A percentile compares a stretch with the other conserved stretches of the same genome.
These are phyloP conservation scores for Petrocephalus sullivani DNA, from an alignment of 2,797 vertebrate genomes.

Conservation along the genomic window DNA sequence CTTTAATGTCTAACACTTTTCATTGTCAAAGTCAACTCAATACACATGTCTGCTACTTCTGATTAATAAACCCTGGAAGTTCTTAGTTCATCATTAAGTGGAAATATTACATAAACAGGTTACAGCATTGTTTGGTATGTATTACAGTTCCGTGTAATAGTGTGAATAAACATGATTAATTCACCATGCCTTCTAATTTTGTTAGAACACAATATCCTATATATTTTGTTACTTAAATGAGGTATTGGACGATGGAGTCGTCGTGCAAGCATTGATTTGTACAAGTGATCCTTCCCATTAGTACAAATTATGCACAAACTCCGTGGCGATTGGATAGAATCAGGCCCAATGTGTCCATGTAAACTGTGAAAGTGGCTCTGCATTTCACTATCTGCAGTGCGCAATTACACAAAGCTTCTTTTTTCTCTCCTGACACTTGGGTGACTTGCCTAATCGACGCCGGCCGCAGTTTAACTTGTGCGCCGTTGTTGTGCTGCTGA, in stretches of 20 bases:
- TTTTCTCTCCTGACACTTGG: background rate
- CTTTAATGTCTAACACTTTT: slow-evolving; percentile 67
- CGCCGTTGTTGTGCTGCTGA: slow-evolving; percentile 25
- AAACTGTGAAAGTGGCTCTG: slow-evolving; percentile 19
- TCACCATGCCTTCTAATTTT: background rate
- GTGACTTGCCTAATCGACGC: background rate
- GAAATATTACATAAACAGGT: background rate
- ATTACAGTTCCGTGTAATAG: background rate
- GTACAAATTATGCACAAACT: background rate
- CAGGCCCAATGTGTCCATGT: background rate
- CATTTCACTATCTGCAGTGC: slow-evolving; percentile 11
- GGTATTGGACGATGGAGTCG: background rate
- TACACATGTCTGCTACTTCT: slow-evolving; percentile 17
- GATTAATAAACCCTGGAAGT: background rate
- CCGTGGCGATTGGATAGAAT: slow-evolving; percentile 1
- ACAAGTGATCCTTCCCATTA: background rate
- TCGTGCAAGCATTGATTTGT: background rate
- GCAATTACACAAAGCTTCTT: background rate
- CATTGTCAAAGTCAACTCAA: slow-evolving; percentile 51
- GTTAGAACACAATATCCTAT: background rate
- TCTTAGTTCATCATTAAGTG: background rate
- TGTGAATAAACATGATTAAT: background rate
- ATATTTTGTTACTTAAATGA: background rate
- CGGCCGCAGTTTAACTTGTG: slow-evolving; percentile 13
- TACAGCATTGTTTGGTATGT: background rate